Percentiles rank a stretch among this genome's conserved stretches.
phyloP scores from a whole-genome alignment of 2,113 vertebrate species.

The Cheilinus undulatus region DNA sequence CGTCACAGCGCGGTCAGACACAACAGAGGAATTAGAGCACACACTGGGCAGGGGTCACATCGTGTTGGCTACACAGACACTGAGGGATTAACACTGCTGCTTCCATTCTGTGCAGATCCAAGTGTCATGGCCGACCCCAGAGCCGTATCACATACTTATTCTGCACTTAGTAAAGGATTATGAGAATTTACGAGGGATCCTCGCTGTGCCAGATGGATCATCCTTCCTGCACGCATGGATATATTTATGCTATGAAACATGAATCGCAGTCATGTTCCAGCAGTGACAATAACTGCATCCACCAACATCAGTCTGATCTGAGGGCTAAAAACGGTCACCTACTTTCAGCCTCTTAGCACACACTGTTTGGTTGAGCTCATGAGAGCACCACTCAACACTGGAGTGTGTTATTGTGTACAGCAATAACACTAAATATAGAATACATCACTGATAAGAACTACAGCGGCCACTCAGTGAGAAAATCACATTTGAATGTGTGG shows the following conservation, averaged over 20 bases:
- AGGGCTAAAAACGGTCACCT: slow-evolving; percentile 10
- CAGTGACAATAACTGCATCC: slow-evolving; percentile 1
- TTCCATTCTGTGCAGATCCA: background rate
- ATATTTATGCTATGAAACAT: slow-evolving; percentile 26
- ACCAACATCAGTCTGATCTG: slow-evolving; percentile 11
- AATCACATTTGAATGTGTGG: background rate
- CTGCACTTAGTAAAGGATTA: slow-evolving; percentile 63
- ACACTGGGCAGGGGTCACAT: background rate
- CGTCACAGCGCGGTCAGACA: background rate
- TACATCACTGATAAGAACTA: background rate
- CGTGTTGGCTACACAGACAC: slow-evolving; percentile 16
- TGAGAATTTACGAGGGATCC: slow-evolving; percentile 53
- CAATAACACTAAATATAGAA: slow-evolving; percentile 10
- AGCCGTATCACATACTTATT: slow-evolving; percentile 49
- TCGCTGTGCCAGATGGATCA: slow-evolving; percentile 57
- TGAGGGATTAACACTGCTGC: slow-evolving; percentile 32
- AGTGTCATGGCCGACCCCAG: slow-evolving; percentile 10
- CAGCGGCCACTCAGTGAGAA: background rate
- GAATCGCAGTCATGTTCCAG: slow-evolving; percentile 20
- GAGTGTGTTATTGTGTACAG: background rate
- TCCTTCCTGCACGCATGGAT: slow-evolving; percentile 35
- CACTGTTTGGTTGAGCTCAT: slow-evolving; percentile 2
- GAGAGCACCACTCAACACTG: background rate
- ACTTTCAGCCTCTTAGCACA: slow-evolving; percentile 7
- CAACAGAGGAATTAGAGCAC: slow-evolving; percentile 22